Base-by-base conservation (phyloP, 2,888 invertebrate genomes). In the Tiphia femorata region DNA sequence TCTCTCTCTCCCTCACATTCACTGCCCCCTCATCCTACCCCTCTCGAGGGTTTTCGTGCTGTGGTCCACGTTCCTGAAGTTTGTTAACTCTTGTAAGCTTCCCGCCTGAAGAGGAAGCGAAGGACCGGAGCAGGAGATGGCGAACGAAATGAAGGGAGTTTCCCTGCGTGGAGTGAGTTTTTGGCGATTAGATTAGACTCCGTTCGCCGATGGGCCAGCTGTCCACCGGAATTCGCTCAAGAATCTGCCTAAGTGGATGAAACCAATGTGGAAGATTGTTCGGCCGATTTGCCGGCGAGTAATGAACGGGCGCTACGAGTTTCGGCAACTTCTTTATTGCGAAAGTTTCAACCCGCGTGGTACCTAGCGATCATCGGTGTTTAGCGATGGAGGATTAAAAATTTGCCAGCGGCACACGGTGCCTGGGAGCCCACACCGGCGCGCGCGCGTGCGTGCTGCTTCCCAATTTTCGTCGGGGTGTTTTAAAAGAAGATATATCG, bases 61-160 rank as follows among this genome's bases (percentile, higher is more conserved):
- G 67, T 59, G 73, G 66, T 69, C 54, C 71, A 75, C 79, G 77
- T 79, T 79, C 78, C 76, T 70, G 61, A 80, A 80, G 75, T 80
- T 80, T 80, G 73, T 77, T 76, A 80, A 78, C 77, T 79, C 76
- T 77, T 75, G 75, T 75, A 77, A 79, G 79, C 75, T 77, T 70
- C 64, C 65, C 47, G 60, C 57, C 53, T 62, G 50, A 52, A 51
- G 70, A 64, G 58, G 44, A 62, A 67, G 58, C 52, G 66, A 53
- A 64, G 49, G 46, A 48, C 23, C 43, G 58, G 48, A 53, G 47
- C 55, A 64, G 58, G 64, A 65, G 67, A 64, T 56, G 59, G 64
- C 54, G 60, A 72, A 70, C 73, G 70, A 77, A 77, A 78, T 73
- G 75, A 77, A 75, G 76, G 75, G 75, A 77, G 77, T 75, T 76